These are phyloP conservation scores for Pipistrellus pygmaeus DNA, from an alignment of 2,797 vertebrate genomes.

Conservation along the genomic window DNA sequence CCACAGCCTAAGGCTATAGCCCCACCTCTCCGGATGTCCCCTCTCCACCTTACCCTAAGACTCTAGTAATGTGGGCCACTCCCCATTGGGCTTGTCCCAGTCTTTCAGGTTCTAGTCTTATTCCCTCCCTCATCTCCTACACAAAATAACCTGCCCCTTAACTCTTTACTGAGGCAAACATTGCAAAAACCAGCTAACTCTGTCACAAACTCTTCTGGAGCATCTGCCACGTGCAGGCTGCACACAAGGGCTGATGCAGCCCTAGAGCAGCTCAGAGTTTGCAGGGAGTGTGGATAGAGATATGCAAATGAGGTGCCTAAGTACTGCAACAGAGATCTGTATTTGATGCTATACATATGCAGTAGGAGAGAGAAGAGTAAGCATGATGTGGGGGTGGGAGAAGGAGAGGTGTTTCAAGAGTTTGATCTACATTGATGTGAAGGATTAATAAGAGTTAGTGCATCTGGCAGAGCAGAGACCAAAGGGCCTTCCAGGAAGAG, in stretches of 20 bases:
- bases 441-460: neutral
- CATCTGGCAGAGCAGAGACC: neutral
- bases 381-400: neutral
- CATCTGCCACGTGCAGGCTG: neutral
- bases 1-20: neutral
- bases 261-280: neutral
- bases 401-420: neutral
- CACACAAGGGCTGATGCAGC: neutral
- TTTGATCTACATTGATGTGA: neutral
- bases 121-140: neutral
- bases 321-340: neutral
- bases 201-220: neutral
- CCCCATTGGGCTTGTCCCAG: neutral
- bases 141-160: neutral
- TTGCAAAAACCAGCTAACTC: neutral
- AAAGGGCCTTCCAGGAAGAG: constrained; percentile 43
- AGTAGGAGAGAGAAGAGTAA: neutral
- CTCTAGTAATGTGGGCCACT: neutral
- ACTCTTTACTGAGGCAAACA: neutral
- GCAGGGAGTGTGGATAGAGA: neutral
- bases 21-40: neutral
- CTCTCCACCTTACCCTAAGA: neutral
- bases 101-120: constrained; percentile 47
- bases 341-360: neutral
- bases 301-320: neutral